Base-by-base conservation (phyloP, 2,113 vertebrate genomes). In the Cebus imitator region DNA sequence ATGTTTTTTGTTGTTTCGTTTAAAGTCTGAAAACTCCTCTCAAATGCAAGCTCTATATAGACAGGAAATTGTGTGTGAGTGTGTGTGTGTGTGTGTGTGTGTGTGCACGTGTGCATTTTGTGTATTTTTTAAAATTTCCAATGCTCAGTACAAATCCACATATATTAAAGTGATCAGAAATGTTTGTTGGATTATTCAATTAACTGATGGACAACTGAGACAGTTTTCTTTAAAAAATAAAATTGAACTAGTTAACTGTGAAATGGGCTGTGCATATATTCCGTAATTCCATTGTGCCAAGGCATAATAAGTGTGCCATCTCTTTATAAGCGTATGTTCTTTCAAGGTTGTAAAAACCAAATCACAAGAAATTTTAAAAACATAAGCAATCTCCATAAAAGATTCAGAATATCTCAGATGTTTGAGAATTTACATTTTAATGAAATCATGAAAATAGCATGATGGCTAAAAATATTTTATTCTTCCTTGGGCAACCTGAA, bases 361-460 rank as follows among this genome's bases (percentile, higher is more conserved):
- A 73, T 79, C 55, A 48, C 1, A 2, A 27, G 79, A 30, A 91
- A 92, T 30, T 35, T 66, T 57, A 40, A n/a, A 80, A 68, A 43
- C 20, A 55, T 40, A 76, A 76, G 3, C 17, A 70, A 66, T 55
- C 32, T 90, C 45, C 17, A 16, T 86, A 43, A 89, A 93, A 50
- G 64, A 76, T 64, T 14, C n/a, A 72, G 86, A 86, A 92, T 40
- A 76, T 72, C 37, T 80, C 21, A 37, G n/a, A 37, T 88, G n/a
- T 88, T 95, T 55, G n/a, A 84, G 20, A 93, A 83, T 48, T 76
- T 72, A 64, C 4, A 70, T 68, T 73, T 80, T 81, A 97, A 90
- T 50, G 52, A 94, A 94, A 66, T 86, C 66, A 89, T 76, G 87
- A 85, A 96, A 97, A 35, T 23, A 58, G 27, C 4, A 32, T 23